phyloP scores from a whole-genome alignment of 2,888 invertebrate species.

The Hypsopygia costalis region DNA sequence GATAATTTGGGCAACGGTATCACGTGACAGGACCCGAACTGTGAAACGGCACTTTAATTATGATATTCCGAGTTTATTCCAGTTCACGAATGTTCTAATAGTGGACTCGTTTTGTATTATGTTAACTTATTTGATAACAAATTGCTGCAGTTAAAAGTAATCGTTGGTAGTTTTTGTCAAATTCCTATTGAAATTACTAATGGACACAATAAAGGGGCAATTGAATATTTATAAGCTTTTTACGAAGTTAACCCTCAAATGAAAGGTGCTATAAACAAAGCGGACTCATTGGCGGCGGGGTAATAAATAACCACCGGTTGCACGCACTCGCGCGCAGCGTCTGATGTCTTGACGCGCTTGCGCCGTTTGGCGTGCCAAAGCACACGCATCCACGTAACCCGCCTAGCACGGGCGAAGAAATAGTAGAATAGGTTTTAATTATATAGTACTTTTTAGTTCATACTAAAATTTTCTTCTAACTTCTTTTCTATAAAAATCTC shows the following conservation, averaged over 20 bases:
- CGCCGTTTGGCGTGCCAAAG: slow-evolving; percentile 64
- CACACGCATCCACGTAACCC: slow-evolving; percentile 46
- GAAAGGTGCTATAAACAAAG: slow-evolving; percentile 55
- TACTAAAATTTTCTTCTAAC: no score
- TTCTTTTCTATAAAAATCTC: no score
- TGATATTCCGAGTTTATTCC: slow-evolving; percentile 64
- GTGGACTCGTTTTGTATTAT: slow-evolving; percentile 8
- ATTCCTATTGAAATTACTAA: slow-evolving; percentile 39
- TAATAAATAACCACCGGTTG: slow-evolving; percentile 69
- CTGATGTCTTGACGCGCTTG: slow-evolving; percentile 62
- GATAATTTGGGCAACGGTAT: slow-evolving; percentile 80
- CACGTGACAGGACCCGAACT: slow-evolving; percentile 70
- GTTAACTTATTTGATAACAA: not conserved
- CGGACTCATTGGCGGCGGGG: slow-evolving; percentile 54
- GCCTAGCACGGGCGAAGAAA: slow-evolving; percentile 30
- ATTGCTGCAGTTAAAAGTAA: slow-evolving; percentile 2
- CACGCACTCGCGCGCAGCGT: slow-evolving; percentile 72
- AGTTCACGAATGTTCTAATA: slow-evolving; percentile 23
- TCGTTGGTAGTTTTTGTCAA: slow-evolving; percentile 18
- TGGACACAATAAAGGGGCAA: slow-evolving; percentile 39
- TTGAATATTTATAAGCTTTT: slow-evolving; percentile 63
- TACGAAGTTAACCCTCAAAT: slow-evolving; percentile 50
- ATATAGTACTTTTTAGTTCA: no score
- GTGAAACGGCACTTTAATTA: slow-evolving; percentile 77
- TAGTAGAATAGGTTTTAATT: slow-evolving; percentile 13